Base-by-base conservation (phyloP, 2,113 vertebrate genomes). In the Euleptes europaea region DNA sequence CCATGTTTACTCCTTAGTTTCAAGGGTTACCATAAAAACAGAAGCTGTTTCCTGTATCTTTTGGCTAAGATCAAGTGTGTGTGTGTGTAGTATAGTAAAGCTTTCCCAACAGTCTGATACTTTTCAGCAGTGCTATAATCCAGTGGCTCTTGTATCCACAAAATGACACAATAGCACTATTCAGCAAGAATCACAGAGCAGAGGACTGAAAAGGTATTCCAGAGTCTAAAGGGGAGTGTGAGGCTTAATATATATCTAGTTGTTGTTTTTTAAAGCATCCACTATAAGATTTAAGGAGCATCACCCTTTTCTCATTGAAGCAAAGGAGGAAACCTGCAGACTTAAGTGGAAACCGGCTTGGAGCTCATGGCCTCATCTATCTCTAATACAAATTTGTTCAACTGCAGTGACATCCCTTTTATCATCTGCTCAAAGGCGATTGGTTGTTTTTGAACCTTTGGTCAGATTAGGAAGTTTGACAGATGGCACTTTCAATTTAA, bases 401-500 rank as follows among this genome's bases (percentile, higher is more conserved):
- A 40, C 19, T 87, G 88, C 35, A 35, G 54, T 26, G 81, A 31
- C 44, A 79, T 90, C 89, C 49, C 80, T 94, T 92, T 93, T 90
- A 89, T 94, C 42, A 86, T 89, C 94, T 93, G 80, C 44, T 95
- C 90, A 86, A 72, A 47, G 89, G 57, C 21, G 74, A 86, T 38
- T 91, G 57, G 12, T 88, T 89, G 72, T 15, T 73, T 82, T 89
- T 93, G 81, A 93, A 91, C 69, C 70, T 90, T 6, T 89, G 85
- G 65, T 90, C 84, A 90, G 80, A 93, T 93, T 87, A 93, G 70
- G 86, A 94, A 91, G 38, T 74, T 91, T 88, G 75, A 85, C 91
- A 90, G 71, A 88, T 90, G 88, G 28, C 72, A 78, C 82, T 93
- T 94, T 90, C 65, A 35, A 88, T 94, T 91, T 93, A 89, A 95